phyloP scores from a whole-genome alignment of 2,888 invertebrate genomes.

The Drosophila kuntzei region DNA sequence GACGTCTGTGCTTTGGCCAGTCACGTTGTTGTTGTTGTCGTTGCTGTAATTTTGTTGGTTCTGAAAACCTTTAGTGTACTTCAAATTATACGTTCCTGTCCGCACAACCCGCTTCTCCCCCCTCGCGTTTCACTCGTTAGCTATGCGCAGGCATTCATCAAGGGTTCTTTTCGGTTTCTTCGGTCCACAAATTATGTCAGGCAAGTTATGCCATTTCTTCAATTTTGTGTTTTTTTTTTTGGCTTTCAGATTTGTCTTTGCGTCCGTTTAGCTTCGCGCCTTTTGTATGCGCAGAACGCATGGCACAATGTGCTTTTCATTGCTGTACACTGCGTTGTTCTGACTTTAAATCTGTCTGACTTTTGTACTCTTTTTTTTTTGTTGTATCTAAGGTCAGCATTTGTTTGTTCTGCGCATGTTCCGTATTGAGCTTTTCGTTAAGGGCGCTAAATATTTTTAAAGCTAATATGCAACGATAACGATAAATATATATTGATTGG shows the following conservation, averaged over 20 bases:
- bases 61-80: constrained; percentile 54
- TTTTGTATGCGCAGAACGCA: constrained; percentile 53
- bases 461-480: background rate
- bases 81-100: constrained; percentile 66
- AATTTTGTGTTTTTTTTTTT: constrained; percentile 8
- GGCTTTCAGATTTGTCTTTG: constrained; percentile 25
- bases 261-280: constrained; percentile 44
- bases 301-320: constrained; percentile 63
- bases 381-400: constrained; percentile 58
- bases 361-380: constrained; percentile 12
- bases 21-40: constrained; percentile 33
- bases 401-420: constrained; percentile 61
- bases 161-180: constrained; percentile 51
- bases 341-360: background rate
- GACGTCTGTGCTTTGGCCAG: constrained; percentile 40
- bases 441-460: background rate
- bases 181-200: constrained; percentile 49
- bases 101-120: constrained; percentile 33
- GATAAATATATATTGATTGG: constrained; percentile 12
- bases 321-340: constrained; percentile 34
- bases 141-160: constrained; percentile 67
- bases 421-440: constrained; percentile 43
- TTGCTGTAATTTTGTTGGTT: constrained; percentile 24
- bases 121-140: constrained; percentile 15
- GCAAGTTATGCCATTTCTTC: constrained; percentile 36